Percentiles rank a stretch among this genome's conserved stretches.
These are phyloP conservation scores for Lacerta viridis DNA, from an alignment of 2,797 vertebrate genomes.

Conservation along the genomic window DNA sequence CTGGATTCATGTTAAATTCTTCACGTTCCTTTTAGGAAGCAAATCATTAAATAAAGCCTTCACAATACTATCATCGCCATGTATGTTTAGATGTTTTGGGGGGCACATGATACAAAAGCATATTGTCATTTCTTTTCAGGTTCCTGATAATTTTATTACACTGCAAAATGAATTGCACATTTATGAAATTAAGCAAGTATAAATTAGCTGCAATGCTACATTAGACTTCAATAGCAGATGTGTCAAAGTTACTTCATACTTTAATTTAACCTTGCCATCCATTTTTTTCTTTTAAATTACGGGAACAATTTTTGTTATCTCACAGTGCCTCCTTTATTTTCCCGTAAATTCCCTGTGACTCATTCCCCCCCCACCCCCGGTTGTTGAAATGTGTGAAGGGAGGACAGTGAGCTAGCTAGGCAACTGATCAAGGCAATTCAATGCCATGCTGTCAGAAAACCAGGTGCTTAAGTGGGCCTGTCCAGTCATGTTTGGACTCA, in stretches of 20 bases:
- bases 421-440: constrained; percentile 16
- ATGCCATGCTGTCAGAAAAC: constrained; percentile 12
- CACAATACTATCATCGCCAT: neutral
- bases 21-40: neutral
- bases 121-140: neutral
- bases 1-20: neutral
- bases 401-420: neutral
- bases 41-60: neutral
- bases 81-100: neutral
- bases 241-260: neutral
- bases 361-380: neutral
- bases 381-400: neutral
- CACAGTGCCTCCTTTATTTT: neutral
- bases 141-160: neutral
- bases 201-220: constrained; percentile 22
- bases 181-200: constrained; percentile 12
- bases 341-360: constrained; percentile 14
- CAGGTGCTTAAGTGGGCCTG: neutral
- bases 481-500: neutral
- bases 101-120: neutral
- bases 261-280: neutral
- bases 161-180: neutral
- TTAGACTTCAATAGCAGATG: neutral
- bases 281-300: constrained; percentile 4
- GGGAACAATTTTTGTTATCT: constrained; percentile 27